These are phyloP conservation scores for Drosophila lutescens DNA, from an alignment of 2,888 invertebrate genomes.

Conservation along the genomic window DNA sequence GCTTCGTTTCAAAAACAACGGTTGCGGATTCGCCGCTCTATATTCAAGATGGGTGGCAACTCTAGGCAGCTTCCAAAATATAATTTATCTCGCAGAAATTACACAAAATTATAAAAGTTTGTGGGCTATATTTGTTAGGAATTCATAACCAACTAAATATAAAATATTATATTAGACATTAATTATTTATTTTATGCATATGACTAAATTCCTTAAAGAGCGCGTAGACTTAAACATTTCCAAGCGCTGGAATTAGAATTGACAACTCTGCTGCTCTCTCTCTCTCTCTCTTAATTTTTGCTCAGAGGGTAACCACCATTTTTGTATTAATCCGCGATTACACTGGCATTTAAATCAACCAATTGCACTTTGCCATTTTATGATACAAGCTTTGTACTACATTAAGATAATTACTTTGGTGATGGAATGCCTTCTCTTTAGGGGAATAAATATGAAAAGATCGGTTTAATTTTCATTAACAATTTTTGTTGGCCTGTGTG, in stretches of 20 bases:
- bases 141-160: not conserved
- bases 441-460: not conserved
- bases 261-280: not conserved
- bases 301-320: conserved; percentile 1
- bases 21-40: not conserved
- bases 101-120: not conserved
- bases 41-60: not conserved
- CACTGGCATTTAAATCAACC: not conserved
- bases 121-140: not conserved
- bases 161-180: not conserved
- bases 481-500: not conserved
- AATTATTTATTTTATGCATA: not conserved
- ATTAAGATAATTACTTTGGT: not conserved
- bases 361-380: not conserved
- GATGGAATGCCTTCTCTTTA: not conserved
- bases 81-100: too few species aligned
- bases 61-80: not conserved
- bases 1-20: not conserved
- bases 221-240: not conserved
- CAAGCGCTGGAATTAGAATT: not conserved
- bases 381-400: not conserved
- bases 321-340: not conserved
- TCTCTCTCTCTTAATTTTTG: not conserved
- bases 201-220: not conserved
- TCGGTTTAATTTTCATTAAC: not conserved